phyloP scores from a whole-genome alignment of 2,113 vertebrate species.

The Gavia stellata region DNA sequence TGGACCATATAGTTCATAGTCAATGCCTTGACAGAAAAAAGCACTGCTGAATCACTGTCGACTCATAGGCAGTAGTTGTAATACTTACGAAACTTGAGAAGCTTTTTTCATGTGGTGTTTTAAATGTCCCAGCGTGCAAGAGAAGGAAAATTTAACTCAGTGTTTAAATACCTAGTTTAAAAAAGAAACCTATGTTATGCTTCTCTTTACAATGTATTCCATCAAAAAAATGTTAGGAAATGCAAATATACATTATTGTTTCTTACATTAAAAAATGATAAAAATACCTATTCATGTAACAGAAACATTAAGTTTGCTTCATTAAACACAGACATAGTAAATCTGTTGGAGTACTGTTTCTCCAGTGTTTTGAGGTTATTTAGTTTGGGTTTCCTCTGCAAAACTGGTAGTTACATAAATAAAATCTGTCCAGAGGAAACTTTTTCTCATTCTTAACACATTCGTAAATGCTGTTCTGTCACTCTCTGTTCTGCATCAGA shows the following conservation, averaged over 20 bases:
- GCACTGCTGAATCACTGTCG: constrained; percentile 24
- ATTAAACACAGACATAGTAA: background rate
- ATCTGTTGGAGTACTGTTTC: background rate
- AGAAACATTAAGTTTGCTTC: background rate
- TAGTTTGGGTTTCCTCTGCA: background rate
- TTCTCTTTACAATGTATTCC: background rate
- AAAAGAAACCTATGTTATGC: background rate
- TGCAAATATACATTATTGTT: background rate
- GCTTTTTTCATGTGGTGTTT: constrained; percentile 30
- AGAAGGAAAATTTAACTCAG: background rate
- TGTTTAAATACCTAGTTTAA: background rate
- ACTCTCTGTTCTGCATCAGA: background rate
- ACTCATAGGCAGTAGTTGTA: background rate
- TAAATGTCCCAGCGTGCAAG: background rate
- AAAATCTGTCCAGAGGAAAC: background rate
- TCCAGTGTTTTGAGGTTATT: background rate
- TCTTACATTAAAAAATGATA: background rate
- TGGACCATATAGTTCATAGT: background rate
- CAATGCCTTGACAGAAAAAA: background rate
- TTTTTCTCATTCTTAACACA: background rate
- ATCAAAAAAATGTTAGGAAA: background rate
- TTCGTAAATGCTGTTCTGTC: background rate
- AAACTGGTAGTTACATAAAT: background rate
- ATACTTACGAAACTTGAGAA: constrained; percentile 11
- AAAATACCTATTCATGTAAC: accelerated